Evolutionary conservation across 2,888 invertebrate genomes (phyloP).

Genomic region (Cheilosia impressa): DNA sequence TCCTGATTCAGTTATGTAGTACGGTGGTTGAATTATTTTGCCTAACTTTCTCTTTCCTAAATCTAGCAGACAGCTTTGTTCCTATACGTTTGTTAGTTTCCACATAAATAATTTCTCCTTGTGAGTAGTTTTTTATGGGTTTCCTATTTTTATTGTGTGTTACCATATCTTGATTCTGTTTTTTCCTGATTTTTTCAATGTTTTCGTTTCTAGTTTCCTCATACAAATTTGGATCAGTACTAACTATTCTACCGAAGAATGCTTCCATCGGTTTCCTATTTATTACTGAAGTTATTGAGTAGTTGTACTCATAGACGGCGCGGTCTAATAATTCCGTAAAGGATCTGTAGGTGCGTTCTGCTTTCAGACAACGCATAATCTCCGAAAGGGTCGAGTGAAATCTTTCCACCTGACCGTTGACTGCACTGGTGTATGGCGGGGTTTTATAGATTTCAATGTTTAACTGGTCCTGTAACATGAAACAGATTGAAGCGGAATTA

Average conservation of each 20-base stretch:
- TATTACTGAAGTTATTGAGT: neutral
- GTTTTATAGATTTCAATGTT: neutral
- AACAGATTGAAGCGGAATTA: neutral
- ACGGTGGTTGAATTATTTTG: constrained; percentile 25
- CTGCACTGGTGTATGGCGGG: neutral
- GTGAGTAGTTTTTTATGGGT: constrained; percentile 40
- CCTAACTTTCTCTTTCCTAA: constrained; percentile 54
- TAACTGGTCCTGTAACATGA: neutral
- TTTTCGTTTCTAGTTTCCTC: neutral
- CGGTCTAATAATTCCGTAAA: neutral
- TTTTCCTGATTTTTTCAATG: no score
- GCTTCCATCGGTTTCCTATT: neutral
- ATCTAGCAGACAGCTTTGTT: constrained; percentile 70
- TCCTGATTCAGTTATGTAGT: constrained; percentile 32
- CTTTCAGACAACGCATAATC: neutral
- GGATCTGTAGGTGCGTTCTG: neutral
- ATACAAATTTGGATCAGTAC: neutral
- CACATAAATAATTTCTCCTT: constrained; percentile 68
- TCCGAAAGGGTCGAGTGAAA: no score
- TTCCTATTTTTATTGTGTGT: constrained; percentile 27
- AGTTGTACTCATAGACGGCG: no score
- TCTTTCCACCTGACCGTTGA: neutral
- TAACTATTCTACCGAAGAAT: neutral
- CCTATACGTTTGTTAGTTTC: constrained; percentile 36
- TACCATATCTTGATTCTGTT: no score